Conservation (phyloP, 2,113 vertebrate species). For the Anser cygnoides region DNA sequence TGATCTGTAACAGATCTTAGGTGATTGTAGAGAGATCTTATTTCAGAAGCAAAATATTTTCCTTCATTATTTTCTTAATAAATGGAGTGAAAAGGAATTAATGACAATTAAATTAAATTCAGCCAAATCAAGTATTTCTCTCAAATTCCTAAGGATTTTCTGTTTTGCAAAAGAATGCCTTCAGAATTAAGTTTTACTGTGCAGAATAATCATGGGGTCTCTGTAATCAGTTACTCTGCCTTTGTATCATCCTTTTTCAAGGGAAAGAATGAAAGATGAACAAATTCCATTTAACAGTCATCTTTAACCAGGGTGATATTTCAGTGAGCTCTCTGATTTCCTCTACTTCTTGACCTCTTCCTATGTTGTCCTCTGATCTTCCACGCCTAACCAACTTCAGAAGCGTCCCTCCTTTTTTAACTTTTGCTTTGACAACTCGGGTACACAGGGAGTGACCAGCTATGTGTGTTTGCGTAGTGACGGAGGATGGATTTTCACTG, state of each 20-base stretch:
- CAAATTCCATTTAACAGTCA: neutral
- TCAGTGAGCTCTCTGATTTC: neutral
- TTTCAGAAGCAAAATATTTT: neutral
- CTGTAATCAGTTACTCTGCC: neutral
- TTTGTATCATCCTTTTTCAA: neutral
- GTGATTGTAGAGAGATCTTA: neutral
- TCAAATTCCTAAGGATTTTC: neutral
- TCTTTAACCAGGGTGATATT: neutral
- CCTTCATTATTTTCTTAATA: neutral
- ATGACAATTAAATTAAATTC: neutral
- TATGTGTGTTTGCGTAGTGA: neutral
- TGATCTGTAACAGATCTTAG: neutral
- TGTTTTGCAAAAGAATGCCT: neutral
- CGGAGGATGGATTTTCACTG: neutral
- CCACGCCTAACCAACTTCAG: neutral
- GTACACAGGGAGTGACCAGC: neutral
- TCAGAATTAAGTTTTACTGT: neutral
- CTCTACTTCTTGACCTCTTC: neutral
- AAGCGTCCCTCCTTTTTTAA: neutral
- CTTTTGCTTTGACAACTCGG: neutral
- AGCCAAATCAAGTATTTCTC: neutral
- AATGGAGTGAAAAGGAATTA: neutral
- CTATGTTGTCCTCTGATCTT: constrained; percentile 1
- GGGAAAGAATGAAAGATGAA: neutral
- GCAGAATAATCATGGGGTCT: neutral